Conservation (phyloP, 2,113 vertebrate species). For the Muntiacus muntjak region DNA sequence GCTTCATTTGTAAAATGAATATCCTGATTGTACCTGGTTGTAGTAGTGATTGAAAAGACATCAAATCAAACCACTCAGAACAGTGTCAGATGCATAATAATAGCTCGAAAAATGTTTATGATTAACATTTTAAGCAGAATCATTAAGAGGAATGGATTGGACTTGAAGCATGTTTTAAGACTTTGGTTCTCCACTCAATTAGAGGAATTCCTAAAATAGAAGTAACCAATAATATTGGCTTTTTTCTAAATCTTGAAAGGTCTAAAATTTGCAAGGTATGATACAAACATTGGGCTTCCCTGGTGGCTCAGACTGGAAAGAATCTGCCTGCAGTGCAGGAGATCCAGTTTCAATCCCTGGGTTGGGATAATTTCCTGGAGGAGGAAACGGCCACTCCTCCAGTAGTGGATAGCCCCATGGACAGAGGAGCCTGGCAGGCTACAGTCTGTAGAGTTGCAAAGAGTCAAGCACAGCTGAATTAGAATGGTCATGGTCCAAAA, state of each 20-base stretch:
- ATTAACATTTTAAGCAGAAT: not conserved
- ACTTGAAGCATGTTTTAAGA: not conserved
- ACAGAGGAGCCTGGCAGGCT: not conserved
- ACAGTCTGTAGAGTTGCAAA: not conserved
- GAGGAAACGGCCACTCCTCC: not conserved
- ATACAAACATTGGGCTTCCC: not conserved
- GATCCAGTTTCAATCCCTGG: fast-evolving
- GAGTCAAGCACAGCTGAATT: not conserved
- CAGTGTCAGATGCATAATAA: not conserved
- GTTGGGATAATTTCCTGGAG: not conserved
- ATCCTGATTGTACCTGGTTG: not conserved
- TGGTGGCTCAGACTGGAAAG: not conserved
- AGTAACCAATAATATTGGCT: not conserved
- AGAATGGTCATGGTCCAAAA: not conserved
- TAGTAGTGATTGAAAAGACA: not conserved
- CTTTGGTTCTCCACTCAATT: not conserved
- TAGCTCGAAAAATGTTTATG: not conserved
- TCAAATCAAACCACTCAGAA: not conserved
- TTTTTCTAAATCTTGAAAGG: not conserved
- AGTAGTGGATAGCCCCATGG: not conserved
- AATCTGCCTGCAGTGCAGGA: not conserved
- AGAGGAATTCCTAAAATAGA: not conserved
- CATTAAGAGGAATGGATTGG: not conserved
- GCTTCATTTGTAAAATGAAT: not conserved
- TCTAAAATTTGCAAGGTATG: not conserved